Conservation (phyloP, 1,140 invertebrate genomes). For the Anastrepha ludens region DNA sequence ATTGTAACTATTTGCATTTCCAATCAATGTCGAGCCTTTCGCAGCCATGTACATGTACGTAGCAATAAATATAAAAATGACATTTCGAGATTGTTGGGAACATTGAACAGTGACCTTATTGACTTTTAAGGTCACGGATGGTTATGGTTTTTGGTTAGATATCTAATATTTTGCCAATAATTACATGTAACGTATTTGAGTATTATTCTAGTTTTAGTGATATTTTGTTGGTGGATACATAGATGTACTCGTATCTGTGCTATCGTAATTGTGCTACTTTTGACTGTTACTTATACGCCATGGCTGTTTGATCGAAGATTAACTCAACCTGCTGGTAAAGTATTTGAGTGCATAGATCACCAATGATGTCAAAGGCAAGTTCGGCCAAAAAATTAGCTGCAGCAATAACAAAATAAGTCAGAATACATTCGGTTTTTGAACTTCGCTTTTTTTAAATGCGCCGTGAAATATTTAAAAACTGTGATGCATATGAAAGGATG, state of each 20-base stretch:
- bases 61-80: constrained; percentile 15
- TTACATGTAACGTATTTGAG: neutral
- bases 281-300: constrained; percentile 16
- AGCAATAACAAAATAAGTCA: no score
- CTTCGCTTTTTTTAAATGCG: no score
- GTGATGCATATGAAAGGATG: no score
- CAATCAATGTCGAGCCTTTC: neutral
- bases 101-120: neutral
- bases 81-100: neutral
- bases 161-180: neutral
- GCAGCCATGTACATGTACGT: neutral
- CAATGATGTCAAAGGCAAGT: no score
- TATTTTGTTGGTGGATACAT: neutral
- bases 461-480: no score
- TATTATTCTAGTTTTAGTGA: neutral
- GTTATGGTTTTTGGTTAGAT: neutral
- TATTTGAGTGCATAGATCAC: no score
- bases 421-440: no score
- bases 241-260: no score
- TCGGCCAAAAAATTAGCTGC: no score
- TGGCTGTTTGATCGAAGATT: neutral
- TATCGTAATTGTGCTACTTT: neutral
- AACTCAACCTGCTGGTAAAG: no score
- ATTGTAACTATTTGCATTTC: constrained; percentile 3
- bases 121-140: neutral